Evolutionary conservation across 2,888 invertebrate species (phyloP), one percentile per base, ranked within the genome.

Genomic region (Euclidia mi): DNA sequence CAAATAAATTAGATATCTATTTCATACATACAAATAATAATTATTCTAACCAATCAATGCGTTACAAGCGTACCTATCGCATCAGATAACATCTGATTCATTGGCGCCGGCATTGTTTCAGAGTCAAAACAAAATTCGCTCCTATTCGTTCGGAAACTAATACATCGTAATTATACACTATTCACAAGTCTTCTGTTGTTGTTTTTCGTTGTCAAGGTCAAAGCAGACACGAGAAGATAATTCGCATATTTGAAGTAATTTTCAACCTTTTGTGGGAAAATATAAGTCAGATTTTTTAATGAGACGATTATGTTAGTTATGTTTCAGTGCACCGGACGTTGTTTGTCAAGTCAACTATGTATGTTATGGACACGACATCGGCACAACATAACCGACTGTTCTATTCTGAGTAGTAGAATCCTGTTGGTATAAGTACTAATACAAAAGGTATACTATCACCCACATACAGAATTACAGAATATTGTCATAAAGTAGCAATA

Each of bases 151-250:
- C 34, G n/a, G n/a, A n/a, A n/a, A n/a, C 14, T 45, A 44, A 40
- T 31, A 69, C 47, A 34, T 35, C 29, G 49, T 38, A 68, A 60
- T 67, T 69, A 55, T 14, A 35, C 10, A 20, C 14, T 48, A 45
- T 56, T 51, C 28, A 56, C 41, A 51, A 32, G 35, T 49, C 43
- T 42, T 45, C 52, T 50, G 46, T 56, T 57, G n/a, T 41, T 4
- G 34, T 10, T 50, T 14, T 49, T 14, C 47, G 9, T 34, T 11
- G 4, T 10, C 62, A 67, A 67, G 50, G 53, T 45, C 38, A 18
- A 31, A 15, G 1, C 11, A 4, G 2, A 45, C 25, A n/a, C 4
- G 37, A 20, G 2, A 34, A 40, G 20, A 40, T 40, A 12, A 12
- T 11, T 40, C 20, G 6, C 20, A 6, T 20, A 6, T 1, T 18